A percentile compares a stretch with the other conserved stretches of the same genome.
These are phyloP conservation scores for Eupithecia insigniata DNA, from an alignment of 2,888 invertebrate species.

Conservation along the genomic window DNA sequence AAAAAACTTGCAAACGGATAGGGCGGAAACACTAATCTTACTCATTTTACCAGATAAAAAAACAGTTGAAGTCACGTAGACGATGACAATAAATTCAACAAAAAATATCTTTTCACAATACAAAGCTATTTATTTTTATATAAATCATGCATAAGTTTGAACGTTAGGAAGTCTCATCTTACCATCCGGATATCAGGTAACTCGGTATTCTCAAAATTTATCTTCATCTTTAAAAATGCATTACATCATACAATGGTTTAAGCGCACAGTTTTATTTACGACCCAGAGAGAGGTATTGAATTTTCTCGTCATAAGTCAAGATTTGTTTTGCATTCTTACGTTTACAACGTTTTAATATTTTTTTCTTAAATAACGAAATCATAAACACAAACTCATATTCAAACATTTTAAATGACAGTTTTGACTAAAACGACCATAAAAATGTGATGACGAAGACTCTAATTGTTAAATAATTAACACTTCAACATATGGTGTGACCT, in stretches of 20 bases:
- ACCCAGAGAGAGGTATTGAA: constrained; percentile 19
- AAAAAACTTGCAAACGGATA: background rate
- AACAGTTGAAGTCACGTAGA: background rate
- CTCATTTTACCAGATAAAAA: constrained; percentile 10
- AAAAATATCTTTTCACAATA: constrained; percentile 18
- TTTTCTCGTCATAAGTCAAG: constrained; percentile 22
- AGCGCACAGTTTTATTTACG: constrained; percentile 17
- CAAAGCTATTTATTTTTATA: constrained; percentile 27
- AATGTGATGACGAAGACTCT: constrained; percentile 15
- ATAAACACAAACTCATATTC: background rate
- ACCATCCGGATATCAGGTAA: constrained; percentile 45
- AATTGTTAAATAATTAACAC: constrained; percentile 34
- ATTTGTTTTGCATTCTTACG: constrained; percentile 2
- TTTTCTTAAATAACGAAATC: background rate
- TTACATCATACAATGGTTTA: constrained; percentile 31
- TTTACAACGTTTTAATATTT: background rate
- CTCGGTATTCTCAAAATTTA: constrained; percentile 40
- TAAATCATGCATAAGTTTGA: constrained; percentile 36
- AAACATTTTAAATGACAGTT: background rate
- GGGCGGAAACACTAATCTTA: background rate
- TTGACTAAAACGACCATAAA: constrained; percentile 2
- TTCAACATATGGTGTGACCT: constrained; percentile 24
- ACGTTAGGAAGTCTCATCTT: constrained; percentile 43
- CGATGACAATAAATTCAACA: constrained; percentile 21
- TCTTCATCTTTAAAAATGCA: constrained; percentile 38